Evolutionary conservation across 1,140 invertebrate species (phyloP).

Genomic region (Caenorhabditis inopinata): DNA sequence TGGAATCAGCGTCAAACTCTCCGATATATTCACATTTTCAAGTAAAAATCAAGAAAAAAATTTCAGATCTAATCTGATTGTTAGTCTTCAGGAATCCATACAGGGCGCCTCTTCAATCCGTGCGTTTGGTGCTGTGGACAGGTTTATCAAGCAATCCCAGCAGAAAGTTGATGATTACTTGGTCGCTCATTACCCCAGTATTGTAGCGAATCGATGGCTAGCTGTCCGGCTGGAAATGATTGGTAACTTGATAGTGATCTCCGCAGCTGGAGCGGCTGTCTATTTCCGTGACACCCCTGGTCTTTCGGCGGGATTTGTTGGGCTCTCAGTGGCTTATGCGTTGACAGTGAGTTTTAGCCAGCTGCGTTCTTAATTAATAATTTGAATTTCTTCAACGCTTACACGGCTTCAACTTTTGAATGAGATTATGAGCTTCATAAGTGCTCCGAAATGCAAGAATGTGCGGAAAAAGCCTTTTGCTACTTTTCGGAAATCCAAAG

Average conservation of each 20-base stretch:
- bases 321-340: conserved; percentile 66
- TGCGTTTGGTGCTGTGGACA: conserved; percentile 63
- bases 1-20: conserved; percentile 69
- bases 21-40: conserved; percentile 73
- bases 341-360: conserved; percentile 53
- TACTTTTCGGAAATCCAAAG: too few relatives aligned
- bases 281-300: conserved; percentile 64
- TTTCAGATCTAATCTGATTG: conserved; percentile 19
- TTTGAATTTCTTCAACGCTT: too few relatives aligned
- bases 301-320: conserved; percentile 71
- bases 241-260: conserved; percentile 69
- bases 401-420: too few relatives aligned
- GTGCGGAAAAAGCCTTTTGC: too few relatives aligned
- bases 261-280: conserved; percentile 68
- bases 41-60: conserved; percentile 67
- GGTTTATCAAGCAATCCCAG: conserved; percentile 48
- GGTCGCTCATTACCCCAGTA: conserved; percentile 43
- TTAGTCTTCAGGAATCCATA: conserved; percentile 67
- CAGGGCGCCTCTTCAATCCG: conserved; percentile 68
- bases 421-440: too few relatives aligned
- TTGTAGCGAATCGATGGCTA: conserved; percentile 67
- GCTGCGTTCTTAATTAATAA: too few relatives aligned
- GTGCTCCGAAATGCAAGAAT: too few relatives aligned
- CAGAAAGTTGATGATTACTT: conserved; percentile 42
- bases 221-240: conserved; percentile 69